Percentiles rank a stretch among this genome's conserved stretches.
phyloP scores from a whole-genome alignment of 1,140 invertebrate species.

The Lordiphosa mommai region DNA sequence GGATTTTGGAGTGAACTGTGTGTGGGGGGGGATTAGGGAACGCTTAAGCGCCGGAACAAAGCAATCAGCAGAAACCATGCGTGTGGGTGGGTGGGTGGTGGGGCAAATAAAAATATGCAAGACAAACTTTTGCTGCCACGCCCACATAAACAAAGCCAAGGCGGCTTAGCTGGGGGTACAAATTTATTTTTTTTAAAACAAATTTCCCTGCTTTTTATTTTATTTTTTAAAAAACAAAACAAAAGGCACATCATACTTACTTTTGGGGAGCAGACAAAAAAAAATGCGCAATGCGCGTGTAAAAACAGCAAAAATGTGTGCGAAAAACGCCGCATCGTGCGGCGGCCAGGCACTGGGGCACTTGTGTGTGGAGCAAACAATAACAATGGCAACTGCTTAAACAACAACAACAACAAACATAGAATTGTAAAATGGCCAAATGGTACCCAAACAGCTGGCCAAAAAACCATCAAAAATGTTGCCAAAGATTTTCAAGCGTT shows the following conservation, averaged over 20 bases:
- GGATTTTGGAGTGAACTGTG: conserved; percentile 10
- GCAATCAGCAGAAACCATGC: conserved; percentile 61
- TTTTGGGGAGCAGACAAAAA: neutral
- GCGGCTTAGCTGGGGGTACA: conserved; percentile 28
- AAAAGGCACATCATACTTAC: conserved; percentile 2
- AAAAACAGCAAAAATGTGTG: neutral
- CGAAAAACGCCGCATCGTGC: neutral
- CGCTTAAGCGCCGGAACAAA: conserved; percentile 70
- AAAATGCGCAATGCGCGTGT: conserved; percentile 2
- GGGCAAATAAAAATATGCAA: conserved; percentile 41
- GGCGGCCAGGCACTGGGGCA: neutral
- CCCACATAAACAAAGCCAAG: conserved; percentile 20
- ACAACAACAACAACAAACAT: neutral
- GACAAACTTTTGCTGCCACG: conserved; percentile 35
- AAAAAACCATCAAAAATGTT: conserved; percentile 4
- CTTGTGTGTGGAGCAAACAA: neutral
- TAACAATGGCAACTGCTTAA: neutral
- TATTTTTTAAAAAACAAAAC: neutral
- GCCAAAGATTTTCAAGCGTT: neutral
- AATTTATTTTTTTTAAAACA: conserved; percentile 24
- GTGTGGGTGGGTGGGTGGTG: conserved; percentile 30
- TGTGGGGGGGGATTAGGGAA: conserved; percentile 18
- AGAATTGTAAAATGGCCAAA: neutral
- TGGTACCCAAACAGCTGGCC: conserved; percentile 1
- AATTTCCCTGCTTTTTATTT: neutral